A percentile compares a stretch with the other conserved stretches of the same genome.
These are phyloP conservation scores for Climacteris rufus DNA, from an alignment of 2,113 vertebrate species.

Conservation along the genomic window DNA sequence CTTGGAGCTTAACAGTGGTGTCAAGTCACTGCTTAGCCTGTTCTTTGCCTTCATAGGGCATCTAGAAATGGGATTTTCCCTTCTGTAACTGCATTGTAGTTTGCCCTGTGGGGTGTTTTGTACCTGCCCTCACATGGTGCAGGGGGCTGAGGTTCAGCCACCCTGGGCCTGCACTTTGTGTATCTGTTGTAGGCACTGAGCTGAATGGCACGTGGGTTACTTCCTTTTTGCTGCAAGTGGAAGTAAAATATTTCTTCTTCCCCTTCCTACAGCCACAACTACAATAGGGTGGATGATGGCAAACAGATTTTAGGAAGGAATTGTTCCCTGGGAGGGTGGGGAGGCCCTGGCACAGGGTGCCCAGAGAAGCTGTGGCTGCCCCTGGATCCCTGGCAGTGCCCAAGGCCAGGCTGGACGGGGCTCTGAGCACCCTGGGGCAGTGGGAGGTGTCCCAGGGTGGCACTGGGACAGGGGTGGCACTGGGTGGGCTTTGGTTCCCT, in stretches of 20 bases:
- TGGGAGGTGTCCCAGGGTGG: background rate
- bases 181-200: background rate
- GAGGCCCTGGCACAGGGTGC: background rate
- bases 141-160: background rate
- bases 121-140: background rate
- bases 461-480: background rate
- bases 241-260: background rate
- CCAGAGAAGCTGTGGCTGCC: background rate
- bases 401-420: rapidly evolving
- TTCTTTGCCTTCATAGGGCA: background rate
- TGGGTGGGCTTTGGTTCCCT: background rate
- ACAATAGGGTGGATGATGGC: background rate
- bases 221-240: background rate
- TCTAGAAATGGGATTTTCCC: background rate
- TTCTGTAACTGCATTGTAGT: background rate
- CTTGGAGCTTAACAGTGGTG: background rate
- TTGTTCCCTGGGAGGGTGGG: background rate
- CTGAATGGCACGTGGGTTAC: background rate
- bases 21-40: background rate
- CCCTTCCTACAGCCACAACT: background rate
- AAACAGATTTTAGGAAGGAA: background rate
- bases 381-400: background rate
- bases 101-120: background rate
- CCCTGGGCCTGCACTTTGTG: background rate
- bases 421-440: rapidly evolving